Conservation (phyloP, 2,888 invertebrate species). For the Schrankia costaestrigalis region DNA sequence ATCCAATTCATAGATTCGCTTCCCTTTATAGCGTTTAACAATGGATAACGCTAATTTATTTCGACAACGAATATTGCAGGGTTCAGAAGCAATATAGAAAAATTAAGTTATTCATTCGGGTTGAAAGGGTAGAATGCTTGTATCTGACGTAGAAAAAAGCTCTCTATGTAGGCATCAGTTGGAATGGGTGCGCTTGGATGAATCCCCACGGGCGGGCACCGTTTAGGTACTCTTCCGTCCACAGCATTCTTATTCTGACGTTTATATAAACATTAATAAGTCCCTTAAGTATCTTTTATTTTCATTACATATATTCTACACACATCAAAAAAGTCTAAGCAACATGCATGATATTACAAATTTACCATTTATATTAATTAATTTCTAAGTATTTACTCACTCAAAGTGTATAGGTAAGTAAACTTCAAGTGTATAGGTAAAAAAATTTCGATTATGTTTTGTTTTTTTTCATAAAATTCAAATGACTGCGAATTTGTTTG, state of each 20-base stretch:
- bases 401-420: too few relatives aligned
- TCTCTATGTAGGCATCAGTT: conserved; percentile 62
- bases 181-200: conserved; percentile 67
- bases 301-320: too few relatives aligned
- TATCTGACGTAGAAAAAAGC: conserved; percentile 72
- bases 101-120: conserved; percentile 77
- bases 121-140: conserved; percentile 73
- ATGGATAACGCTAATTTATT: conserved; percentile 70
- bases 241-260: conserved; percentile 70
- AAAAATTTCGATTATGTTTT: too few relatives aligned
- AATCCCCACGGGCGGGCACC: conserved; percentile 54
- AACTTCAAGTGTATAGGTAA: too few relatives aligned
- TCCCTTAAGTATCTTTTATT: conserved; percentile 47
- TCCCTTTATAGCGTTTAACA: conserved; percentile 46
- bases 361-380: too few relatives aligned
- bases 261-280: conserved; percentile 75
- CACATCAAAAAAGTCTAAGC: too few relatives aligned
- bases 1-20: conserved; percentile 49
- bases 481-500: too few relatives aligned
- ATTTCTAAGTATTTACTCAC: too few relatives aligned
- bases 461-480: too few relatives aligned
- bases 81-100: conserved; percentile 63
- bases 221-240: too few relatives aligned
- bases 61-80: conserved; percentile 60
- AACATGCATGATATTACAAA: too few relatives aligned